Percentiles rank a stretch among this genome's conserved stretches.
Conservation (phyloP, 2,888 invertebrate genomes). For the Mythimna ferrago region DNA sequence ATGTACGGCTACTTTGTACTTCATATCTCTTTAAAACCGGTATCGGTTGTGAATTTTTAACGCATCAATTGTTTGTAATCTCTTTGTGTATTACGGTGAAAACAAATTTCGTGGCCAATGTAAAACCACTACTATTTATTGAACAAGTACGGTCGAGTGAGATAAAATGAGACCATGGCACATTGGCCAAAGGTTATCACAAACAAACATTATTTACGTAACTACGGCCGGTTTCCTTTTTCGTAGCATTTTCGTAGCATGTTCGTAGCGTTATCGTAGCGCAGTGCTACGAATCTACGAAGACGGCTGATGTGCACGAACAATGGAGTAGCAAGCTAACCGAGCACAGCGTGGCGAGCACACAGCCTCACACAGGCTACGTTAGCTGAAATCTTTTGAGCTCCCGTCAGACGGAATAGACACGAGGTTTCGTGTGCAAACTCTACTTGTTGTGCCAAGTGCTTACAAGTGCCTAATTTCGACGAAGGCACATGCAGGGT, state of each 20-base stretch:
- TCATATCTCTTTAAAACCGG: conserved; percentile 56
- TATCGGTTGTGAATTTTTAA: conserved; percentile 57
- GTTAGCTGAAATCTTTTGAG: conserved; percentile 80
- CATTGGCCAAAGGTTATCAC: conserved; percentile 60
- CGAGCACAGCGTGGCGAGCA: conserved; percentile 67
- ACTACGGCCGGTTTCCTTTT: conserved; percentile 53
- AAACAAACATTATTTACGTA: conserved; percentile 61
- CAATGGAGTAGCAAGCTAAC: conserved; percentile 78
- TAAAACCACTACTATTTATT: conserved; percentile 40
- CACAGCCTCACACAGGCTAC: conserved; percentile 64
- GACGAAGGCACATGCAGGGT: conserved; percentile 49
- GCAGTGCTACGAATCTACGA: conserved; percentile 62
- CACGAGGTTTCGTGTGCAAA: conserved; percentile 74
- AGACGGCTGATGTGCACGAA: conserved; percentile 76
- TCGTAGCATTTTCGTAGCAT: conserved; percentile 65
- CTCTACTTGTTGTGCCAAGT: conserved; percentile 72
- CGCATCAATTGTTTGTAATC: conserved; percentile 49
- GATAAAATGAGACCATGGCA: conserved; percentile 37
- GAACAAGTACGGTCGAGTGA: conserved; percentile 16
- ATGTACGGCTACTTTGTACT: conserved; percentile 51
- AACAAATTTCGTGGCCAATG: conserved; percentile 15
- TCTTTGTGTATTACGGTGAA: conserved; percentile 38
- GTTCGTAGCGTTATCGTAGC: conserved; percentile 69
- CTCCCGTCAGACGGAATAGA: conserved; percentile 77
- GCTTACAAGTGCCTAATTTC: conserved; percentile 72